Percentiles rank a stretch among this genome's conserved stretches.
Evolutionary conservation across 2,888 invertebrate genomes (phyloP).

Genomic region (Lepidocyrtoides sp.): DNA sequence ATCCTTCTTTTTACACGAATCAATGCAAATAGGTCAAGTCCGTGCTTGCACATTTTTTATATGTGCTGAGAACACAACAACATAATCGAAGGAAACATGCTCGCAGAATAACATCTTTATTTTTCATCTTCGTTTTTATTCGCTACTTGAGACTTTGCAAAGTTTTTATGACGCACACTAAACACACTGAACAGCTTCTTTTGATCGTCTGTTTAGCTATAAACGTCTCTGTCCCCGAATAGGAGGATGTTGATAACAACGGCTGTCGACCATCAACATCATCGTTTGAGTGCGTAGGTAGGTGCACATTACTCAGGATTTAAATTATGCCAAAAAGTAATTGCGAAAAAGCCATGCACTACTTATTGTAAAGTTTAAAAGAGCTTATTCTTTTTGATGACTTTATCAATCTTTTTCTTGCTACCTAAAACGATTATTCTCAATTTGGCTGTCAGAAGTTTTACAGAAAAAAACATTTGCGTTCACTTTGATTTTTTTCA

Average conservation of each 20-base stretch:
- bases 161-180: too few species aligned
- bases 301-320: not conserved
- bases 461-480: too few species aligned
- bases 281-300: not conserved
- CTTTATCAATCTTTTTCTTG: too few species aligned
- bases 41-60: slow-evolving; percentile 24
- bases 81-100: not conserved
- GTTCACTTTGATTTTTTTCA: too few species aligned
- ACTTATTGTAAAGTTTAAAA: too few species aligned
- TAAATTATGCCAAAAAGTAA: not conserved
- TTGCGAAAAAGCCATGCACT: slow-evolving; percentile 8
- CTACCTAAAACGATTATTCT: too few species aligned
- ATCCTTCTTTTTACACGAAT: not conserved
- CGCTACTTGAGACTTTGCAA: too few species aligned
- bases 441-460: too few species aligned
- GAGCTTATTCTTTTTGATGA: too few species aligned
- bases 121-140: not conserved
- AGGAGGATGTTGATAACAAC: slow-evolving; percentile 16
- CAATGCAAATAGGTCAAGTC: slow-evolving; percentile 58
- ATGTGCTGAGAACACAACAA: not conserved
- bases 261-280: not conserved
- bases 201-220: too few species aligned
- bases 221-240: not conserved
- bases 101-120: not conserved
- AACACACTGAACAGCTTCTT: too few species aligned